Evolutionary conservation across 2,888 invertebrate species (phyloP).

Genomic region (Tricholauxania praeusta): DNA sequence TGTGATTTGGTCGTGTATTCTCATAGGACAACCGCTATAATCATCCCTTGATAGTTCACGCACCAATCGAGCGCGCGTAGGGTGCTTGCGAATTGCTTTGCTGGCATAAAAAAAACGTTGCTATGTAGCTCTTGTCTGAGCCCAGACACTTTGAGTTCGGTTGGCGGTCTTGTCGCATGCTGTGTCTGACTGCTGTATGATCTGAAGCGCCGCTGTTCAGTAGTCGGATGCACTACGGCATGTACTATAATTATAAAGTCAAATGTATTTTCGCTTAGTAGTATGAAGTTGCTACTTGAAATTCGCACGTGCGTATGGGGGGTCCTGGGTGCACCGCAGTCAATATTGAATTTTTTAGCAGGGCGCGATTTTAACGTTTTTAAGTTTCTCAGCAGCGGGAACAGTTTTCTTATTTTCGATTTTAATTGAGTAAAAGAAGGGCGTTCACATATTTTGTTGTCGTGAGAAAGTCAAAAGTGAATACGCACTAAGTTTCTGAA

Average conservation of each 20-base stretch:
- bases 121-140: not conserved
- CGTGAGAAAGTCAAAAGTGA: slow-evolving; percentile 25
- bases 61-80: slow-evolving; percentile 59
- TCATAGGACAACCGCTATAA: slow-evolving; percentile 37
- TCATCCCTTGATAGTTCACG: slow-evolving; percentile 55
- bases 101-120: not conserved
- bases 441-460: not conserved
- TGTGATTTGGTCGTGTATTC: slow-evolving; percentile 23
- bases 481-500: too few species aligned
- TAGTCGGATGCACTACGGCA: slow-evolving; percentile 40
- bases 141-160: not conserved
- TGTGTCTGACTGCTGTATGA: slow-evolving; percentile 51
- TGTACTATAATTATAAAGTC: slow-evolving; percentile 56
- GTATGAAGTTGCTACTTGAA: slow-evolving; percentile 38
- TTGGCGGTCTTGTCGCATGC: slow-evolving; percentile 45
- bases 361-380: slow-evolving; percentile 20
- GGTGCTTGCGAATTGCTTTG: slow-evolving; percentile 50
- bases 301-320: slow-evolving; percentile 61
- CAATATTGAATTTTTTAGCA: slow-evolving; percentile 22
- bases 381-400: slow-evolving; percentile 60
- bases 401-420: slow-evolving; percentile 18
- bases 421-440: not conserved
- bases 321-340: slow-evolving; percentile 47
- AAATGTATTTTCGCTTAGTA: slow-evolving; percentile 45
- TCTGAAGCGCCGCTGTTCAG: slow-evolving; percentile 25